Base-by-base conservation (phyloP, 30 jellyfish, hydroid and myxozoan genomes). In the Clytia hemisphaerica region DNA sequence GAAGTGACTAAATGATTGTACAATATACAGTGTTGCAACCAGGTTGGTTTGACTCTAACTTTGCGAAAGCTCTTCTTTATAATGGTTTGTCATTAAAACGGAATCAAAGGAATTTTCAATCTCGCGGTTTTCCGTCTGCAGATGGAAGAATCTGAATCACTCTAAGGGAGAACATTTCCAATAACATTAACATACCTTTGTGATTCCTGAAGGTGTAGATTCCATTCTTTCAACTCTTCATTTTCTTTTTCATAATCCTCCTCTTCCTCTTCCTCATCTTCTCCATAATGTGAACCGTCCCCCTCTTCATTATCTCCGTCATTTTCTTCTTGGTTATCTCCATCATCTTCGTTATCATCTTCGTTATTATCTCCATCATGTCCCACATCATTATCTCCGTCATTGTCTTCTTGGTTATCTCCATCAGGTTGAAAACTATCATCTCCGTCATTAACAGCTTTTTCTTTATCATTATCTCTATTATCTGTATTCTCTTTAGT, bases 141-240 rank as follows among this genome's bases (percentile, higher is more conserved):
- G n/a, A n/a, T n/a, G n/a, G n/a, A n/a, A n/a, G n/a, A n/a, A n/a
- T n/a, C n/a, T n/a, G n/a, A n/a, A n/a, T n/a, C n/a, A n/a, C n/a
- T n/a, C n/a, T n/a, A n/a, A n/a, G n/a, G n/a, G n/a, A n/a, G n/a
- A n/a, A n/a, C n/a, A n/a, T n/a, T n/a, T n/a, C n/a, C n/a, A n/a
- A n/a, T n/a, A n/a, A n/a, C n/a, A n/a, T n/a, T n/a, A n/a, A n/a
- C n/a, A n/a, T n/a, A n/a, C n/a, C n/a, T n/a, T n/a, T n/a, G n/a
- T n/a, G n/a, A n/a, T n/a, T n/a, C n/a, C n/a, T n/a, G n/a, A n/a
- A n/a, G n/a, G n/a, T n/a, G n/a, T n/a, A n/a, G n/a, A n/a, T 58
- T 18, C 71, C 44, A 62, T 29, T 62, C 80, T 6, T 36, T 50
- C 27, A 49, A 25, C 45, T 76, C 90, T 44, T 76, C 80, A 57